phyloP scores from a whole-genome alignment of 2,797 vertebrate species.

The Sciurus vulgaris region DNA sequence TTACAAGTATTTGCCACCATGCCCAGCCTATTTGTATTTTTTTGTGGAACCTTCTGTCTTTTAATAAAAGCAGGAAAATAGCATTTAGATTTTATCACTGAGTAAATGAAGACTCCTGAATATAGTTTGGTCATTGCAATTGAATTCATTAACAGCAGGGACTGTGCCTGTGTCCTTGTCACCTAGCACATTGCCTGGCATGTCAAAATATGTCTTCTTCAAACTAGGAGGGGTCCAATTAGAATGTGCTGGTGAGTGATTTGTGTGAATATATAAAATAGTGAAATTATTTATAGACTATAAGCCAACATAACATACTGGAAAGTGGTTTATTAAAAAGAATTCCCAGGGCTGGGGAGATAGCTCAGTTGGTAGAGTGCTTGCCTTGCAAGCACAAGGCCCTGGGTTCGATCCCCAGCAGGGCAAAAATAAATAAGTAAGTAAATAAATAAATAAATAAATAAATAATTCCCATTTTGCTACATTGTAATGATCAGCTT shows the following conservation, averaged over 20 bases:
- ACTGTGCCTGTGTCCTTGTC: background rate
- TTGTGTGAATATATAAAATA: constrained; percentile 48
- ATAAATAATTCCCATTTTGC: background rate
- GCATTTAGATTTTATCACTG: background rate
- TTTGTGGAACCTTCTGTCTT: background rate
- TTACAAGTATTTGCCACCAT: no score
- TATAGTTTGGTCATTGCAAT: background rate
- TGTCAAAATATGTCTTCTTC: background rate
- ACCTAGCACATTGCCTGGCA: background rate
- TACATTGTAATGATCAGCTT: background rate
- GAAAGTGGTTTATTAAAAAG: background rate
- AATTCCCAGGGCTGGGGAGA: background rate
- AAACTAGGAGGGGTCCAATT: constrained; percentile 3
- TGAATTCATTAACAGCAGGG: background rate
- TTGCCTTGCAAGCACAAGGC: no score
- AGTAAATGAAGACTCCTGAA: background rate
- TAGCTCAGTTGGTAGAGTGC: no score
- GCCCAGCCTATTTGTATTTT: background rate
- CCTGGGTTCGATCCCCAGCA: no score
- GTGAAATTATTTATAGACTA: background rate
- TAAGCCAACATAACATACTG: background rate
- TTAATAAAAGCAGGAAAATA: background rate
- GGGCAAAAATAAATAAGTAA: no score
- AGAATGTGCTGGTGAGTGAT: background rate
- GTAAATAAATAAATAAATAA: background rate